phyloP scores from a whole-genome alignment of 92 coral and sea anemone species.

The Epizoanthus rinbou region DNA sequence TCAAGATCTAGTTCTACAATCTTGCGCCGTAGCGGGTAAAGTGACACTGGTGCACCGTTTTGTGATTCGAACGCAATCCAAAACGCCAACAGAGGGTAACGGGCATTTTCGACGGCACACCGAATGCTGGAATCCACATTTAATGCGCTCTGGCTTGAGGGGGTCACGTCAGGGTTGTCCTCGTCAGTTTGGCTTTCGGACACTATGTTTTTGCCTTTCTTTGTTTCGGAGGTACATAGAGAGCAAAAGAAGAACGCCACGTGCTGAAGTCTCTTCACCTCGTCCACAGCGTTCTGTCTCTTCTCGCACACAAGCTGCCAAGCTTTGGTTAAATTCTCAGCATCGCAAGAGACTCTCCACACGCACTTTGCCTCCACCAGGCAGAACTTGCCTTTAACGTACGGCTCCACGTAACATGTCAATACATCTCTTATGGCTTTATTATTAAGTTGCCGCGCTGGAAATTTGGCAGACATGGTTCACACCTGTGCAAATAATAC shows the following conservation, averaged over 20 bases:
- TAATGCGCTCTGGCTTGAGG: background rate
- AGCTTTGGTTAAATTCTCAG: background rate
- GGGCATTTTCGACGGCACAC: slow-evolving; percentile 8
- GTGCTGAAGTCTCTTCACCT: background rate
- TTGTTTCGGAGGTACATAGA: background rate
- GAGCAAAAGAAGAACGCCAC: slow-evolving; percentile 40
- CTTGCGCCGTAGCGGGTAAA: too few species aligned
- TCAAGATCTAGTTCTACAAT: too few species aligned
- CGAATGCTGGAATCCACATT: background rate
- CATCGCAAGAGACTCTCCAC: background rate
- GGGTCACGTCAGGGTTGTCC: background rate
- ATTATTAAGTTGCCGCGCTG: background rate
- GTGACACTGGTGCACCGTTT: slow-evolving; percentile 33
- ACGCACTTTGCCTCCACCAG: background rate
- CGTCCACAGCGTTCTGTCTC: slow-evolving; percentile 1
- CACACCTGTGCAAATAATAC: too few species aligned
- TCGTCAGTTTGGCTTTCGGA: background rate
- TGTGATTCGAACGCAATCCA: slow-evolving; percentile 42
- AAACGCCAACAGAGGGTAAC: slow-evolving; percentile 25
- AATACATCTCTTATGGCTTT: background rate
- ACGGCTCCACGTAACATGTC: background rate
- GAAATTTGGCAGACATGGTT: background rate
- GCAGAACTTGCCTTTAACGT: background rate
- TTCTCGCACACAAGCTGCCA: slow-evolving; percentile 42
- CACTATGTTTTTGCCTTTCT: background rate